Evolutionary conservation across 2,888 invertebrate genomes (phyloP).

Genomic region (Eupithecia dodoneata): DNA sequence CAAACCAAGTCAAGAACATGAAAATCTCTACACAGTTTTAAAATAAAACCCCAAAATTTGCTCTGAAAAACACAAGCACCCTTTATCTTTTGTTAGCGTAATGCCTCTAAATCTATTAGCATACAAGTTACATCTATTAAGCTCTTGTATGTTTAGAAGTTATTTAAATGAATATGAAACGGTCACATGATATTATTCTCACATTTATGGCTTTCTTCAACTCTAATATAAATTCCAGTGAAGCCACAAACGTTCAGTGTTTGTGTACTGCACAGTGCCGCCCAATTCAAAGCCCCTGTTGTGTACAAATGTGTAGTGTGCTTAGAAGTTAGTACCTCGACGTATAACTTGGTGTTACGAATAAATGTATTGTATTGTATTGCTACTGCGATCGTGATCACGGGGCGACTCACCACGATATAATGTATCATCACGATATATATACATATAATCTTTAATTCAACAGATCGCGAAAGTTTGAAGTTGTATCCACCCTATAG

Average conservation of each 20-base stretch:
- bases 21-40: background rate
- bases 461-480: too few species aligned
- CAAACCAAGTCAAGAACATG: background rate
- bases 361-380: too few species aligned
- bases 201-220: conserved; percentile 19
- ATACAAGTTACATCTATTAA: background rate
- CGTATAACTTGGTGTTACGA: too few species aligned
- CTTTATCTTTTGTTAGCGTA: background rate
- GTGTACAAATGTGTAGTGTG: background rate
- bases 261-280: conserved; percentile 8
- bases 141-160: background rate
- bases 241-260: conserved; percentile 21
- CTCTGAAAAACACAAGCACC: background rate
- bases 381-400: too few species aligned
- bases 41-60: background rate
- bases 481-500: background rate
- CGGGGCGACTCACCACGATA: too few species aligned
- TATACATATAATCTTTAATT: too few species aligned
- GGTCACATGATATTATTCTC: conserved; percentile 18
- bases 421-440: too few species aligned
- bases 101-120: background rate
- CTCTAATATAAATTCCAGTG: conserved; percentile 22
- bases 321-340: too few species aligned
- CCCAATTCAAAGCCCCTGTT: background rate
- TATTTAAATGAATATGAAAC: background rate